These are phyloP conservation scores for Dryobotodes eremita DNA, from an alignment of 2,888 invertebrate genomes.

Conservation along the genomic window DNA sequence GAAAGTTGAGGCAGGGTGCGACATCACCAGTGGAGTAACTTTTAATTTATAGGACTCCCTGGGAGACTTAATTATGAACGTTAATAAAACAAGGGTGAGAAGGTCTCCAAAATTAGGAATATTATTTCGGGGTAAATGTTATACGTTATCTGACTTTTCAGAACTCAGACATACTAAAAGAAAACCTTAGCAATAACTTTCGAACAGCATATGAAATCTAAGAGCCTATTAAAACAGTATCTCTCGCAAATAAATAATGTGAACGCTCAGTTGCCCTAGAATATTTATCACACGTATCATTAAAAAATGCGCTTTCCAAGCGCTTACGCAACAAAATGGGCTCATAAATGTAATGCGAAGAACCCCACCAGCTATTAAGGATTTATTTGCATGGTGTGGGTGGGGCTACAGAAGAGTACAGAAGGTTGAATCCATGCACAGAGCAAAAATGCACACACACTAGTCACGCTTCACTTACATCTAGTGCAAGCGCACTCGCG, in stretches of 20 bases:
- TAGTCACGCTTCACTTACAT: background rate
- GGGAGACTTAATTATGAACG: background rate
- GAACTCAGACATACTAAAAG: background rate
- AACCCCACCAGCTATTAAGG: conserved; percentile 60
- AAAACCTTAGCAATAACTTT: background rate
- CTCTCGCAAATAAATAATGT: conserved; percentile 46
- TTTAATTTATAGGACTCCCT: background rate
- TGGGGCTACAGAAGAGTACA: conserved; percentile 8
- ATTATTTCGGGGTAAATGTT: background rate
- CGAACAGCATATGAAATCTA: conserved; percentile 17
- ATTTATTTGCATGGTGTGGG: conserved; percentile 70
- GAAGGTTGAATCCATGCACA: conserved; percentile 1
- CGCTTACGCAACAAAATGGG: conserved; percentile 62
- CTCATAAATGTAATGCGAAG: conserved; percentile 62
- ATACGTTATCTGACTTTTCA: background rate
- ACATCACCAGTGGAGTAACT: background rate
- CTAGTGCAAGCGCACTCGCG: background rate
- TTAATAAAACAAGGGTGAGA: background rate
- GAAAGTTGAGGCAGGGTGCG: background rate
- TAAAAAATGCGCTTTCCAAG: conserved; percentile 61
- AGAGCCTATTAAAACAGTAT: conserved; percentile 48
- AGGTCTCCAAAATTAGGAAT: background rate
- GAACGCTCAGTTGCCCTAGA: conserved; percentile 42
- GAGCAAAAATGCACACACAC: background rate
- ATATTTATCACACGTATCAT: conserved; percentile 56